Evolutionary conservation across 2,113 vertebrate genomes (phyloP), one percentile per base, ranked within the genome.

Genomic region (Hippoglossus stenolepis): DNA sequence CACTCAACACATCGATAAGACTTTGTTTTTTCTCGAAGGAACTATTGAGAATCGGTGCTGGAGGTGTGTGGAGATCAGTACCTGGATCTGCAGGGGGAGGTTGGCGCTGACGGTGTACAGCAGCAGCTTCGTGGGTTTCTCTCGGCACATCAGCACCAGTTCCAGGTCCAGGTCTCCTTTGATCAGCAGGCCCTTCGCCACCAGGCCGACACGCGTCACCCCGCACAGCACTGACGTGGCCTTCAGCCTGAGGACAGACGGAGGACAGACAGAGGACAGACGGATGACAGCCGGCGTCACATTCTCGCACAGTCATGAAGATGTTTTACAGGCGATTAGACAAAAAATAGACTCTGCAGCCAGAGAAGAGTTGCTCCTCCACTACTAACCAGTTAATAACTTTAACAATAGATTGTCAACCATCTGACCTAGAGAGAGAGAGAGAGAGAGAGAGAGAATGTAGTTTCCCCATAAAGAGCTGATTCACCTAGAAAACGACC

Each of bases 171-270:
- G 88, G 80, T 98, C 96, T 65, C 96, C 96, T 87, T 95, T 95
- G 75, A 98, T 95, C 17, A 98, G 93, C 82, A 98, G 94, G 73
- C 97, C 97, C 93, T 98, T 98, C 87, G 97, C 95, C 91, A 98
- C 89, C 71, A 97, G 95, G 38, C 97, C 96, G 31, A 98, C 97
- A 43, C 97, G 95, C 45, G 96, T 94, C 77, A 98, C 96, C 45
- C 97, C 97, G 78, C 97, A 96, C 91, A 98, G 93, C 73, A 67
- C 61, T 2, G 90, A 69, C 1, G 35, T 14, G 0, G 2, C 8
- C 2, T 59, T 67, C 73, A 94, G 93, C 94, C 96, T 97, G 94
- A 63, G 65, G 73, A 20, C 11, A 56, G 63, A 79, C 7, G 58
- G 68, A 78, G 0, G 45, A 59, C 35, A 65, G 63, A 79, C 7